Conservation (phyloP, 2,797 vertebrate species). For the Trachops cirrhosus region DNA sequence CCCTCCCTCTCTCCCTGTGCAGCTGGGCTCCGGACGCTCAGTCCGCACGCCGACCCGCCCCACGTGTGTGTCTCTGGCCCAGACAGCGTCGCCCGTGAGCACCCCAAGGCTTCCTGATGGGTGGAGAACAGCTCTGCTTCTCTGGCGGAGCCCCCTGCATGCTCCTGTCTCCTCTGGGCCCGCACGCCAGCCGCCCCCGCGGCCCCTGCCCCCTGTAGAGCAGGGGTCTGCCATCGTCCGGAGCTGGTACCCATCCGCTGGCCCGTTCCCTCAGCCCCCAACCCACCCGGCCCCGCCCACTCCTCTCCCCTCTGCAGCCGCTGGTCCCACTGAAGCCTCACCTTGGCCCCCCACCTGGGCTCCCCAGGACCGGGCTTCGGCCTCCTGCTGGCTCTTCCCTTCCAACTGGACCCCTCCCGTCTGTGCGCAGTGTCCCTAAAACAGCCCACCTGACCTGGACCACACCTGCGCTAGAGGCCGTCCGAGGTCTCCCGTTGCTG, state of each 20-base stretch:
- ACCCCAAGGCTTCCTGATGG: background rate
- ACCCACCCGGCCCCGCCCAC: background rate
- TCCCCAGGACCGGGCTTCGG: background rate
- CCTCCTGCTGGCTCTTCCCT: background rate
- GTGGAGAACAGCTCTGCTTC: background rate
- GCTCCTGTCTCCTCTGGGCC: rapidly evolving
- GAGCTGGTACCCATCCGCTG: rapidly evolving
- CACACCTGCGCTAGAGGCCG: too few species aligned
- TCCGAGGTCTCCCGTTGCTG: rapidly evolving
- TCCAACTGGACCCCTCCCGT: rapidly evolving
- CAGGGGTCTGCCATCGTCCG: rapidly evolving
- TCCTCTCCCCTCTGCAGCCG: rapidly evolving
- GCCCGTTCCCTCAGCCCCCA: rapidly evolving
- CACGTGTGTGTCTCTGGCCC: rapidly evolving
- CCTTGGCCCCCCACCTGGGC: rapidly evolving
- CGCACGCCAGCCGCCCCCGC: rapidly evolving
- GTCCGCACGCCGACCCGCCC: rapidly evolving
- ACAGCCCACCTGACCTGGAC: rapidly evolving
- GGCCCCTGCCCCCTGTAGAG: rapidly evolving
- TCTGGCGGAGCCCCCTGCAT: rapidly evolving
- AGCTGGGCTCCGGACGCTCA: rapidly evolving
- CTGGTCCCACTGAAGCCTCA: background rate
- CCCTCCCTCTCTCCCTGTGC: too few species aligned
- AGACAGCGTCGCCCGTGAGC: rapidly evolving
- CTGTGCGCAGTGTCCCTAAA: background rate